phyloP scores from a whole-genome alignment of 2,113 vertebrate genomes.

The Oceanodroma tethys region DNA sequence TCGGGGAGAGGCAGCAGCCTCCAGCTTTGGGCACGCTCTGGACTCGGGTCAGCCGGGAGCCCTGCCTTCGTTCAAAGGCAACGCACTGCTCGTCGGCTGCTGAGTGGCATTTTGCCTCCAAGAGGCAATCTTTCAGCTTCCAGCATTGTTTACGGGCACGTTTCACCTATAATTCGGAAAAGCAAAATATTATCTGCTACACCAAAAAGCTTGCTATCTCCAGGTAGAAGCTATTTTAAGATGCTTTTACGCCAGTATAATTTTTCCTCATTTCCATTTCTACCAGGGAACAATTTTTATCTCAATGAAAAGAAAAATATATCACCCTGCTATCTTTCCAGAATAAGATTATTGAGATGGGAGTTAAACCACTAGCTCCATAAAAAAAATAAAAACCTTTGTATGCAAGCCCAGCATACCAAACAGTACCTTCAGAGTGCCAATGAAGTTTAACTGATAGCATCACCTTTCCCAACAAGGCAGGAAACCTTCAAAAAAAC shows the following conservation, averaged over 20 bases:
- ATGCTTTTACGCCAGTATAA: neutral
- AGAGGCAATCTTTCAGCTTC: neutral
- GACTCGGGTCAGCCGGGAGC: neutral
- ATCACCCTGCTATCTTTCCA: neutral
- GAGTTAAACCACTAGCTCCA: neutral
- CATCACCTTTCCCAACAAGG: neutral
- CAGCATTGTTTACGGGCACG: fast-evolving
- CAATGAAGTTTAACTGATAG: neutral
- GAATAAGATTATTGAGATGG: neutral
- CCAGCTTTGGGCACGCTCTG: neutral
- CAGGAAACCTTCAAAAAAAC: neutral
- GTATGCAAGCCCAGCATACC: neutral
- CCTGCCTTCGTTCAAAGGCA: neutral
- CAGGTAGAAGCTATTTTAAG: neutral
- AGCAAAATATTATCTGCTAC: neutral
- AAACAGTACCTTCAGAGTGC: neutral
- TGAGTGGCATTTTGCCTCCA: neutral
- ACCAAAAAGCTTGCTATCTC: neutral
- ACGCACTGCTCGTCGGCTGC: fast-evolving
- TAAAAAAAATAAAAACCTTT: neutral
- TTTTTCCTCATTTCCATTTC: neutral
- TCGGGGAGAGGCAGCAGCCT: neutral
- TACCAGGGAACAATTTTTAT: neutral
- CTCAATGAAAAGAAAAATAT: neutral
- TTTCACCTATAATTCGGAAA: neutral